Conservation (phyloP, 2,797 vertebrate species). For the Loris lydekkerianus region DNA sequence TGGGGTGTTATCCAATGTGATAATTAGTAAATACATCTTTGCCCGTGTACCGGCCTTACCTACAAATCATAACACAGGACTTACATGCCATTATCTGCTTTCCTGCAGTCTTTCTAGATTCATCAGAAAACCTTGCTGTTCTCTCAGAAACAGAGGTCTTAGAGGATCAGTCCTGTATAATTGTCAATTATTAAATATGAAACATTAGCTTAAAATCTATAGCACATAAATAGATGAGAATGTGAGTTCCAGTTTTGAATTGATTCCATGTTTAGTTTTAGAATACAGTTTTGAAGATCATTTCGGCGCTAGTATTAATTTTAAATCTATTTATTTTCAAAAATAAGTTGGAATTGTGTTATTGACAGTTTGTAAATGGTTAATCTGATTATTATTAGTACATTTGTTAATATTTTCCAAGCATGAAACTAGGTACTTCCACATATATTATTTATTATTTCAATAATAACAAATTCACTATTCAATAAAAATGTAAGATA, state of each 20-base stretch:
- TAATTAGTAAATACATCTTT: slow-evolving; percentile 83
- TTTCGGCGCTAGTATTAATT: slow-evolving; percentile 71
- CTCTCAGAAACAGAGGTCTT: slow-evolving; percentile 60
- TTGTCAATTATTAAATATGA: slow-evolving; percentile 66
- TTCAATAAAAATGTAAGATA: slow-evolving; percentile 60
- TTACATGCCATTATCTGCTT: slow-evolving; percentile 70
- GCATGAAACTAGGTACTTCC: neutral
- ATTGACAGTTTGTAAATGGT: slow-evolving; percentile 35
- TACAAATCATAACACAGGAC: slow-evolving; percentile 76
- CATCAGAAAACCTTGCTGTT: slow-evolving; percentile 79
- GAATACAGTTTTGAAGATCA: slow-evolving; percentile 69
- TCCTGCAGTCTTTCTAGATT: slow-evolving; percentile 71
- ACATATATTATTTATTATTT: slow-evolving; percentile 24
- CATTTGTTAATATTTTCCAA: slow-evolving; percentile 33
- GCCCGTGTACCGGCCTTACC: slow-evolving; percentile 61
- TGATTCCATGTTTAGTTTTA: slow-evolving; percentile 45
- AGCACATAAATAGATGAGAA: slow-evolving; percentile 64
- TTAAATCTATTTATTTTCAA: slow-evolving; percentile 70
- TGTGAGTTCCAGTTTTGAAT: slow-evolving; percentile 68
- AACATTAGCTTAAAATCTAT: slow-evolving; percentile 58
- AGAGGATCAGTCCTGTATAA: slow-evolving; percentile 54
- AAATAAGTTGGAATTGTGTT: slow-evolving; percentile 50
- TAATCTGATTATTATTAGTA: slow-evolving; percentile 40
- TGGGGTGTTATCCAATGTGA: slow-evolving; percentile 77
- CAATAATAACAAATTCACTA: slow-evolving; percentile 8